These are phyloP conservation scores for Adela reaumurella DNA, from an alignment of 2,888 invertebrate species.

Conservation along the genomic window DNA sequence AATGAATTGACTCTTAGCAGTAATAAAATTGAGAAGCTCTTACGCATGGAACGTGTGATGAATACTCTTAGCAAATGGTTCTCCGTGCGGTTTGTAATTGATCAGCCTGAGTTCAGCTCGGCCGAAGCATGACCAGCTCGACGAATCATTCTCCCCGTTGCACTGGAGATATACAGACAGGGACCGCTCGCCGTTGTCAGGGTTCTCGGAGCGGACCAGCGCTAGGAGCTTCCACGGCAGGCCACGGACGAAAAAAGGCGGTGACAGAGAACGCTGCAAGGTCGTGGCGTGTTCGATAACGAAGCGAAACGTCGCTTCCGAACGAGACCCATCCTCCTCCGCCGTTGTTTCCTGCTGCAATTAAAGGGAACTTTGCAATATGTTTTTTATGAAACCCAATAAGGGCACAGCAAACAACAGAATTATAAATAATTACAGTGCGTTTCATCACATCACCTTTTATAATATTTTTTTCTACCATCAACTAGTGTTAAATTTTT, in stretches of 20 bases:
- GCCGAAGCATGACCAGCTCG: slow-evolving; percentile 97
- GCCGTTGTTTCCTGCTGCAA: slow-evolving; percentile 47
- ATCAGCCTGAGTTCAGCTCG: slow-evolving; percentile 88
- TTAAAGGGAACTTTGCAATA: no score
- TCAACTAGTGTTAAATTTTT: no score
- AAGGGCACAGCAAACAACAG: no score
- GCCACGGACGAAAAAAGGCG: slow-evolving; percentile 88
- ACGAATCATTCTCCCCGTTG: slow-evolving; percentile 93
- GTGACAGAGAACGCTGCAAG: slow-evolving; percentile 69
- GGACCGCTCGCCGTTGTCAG: slow-evolving; percentile 66
- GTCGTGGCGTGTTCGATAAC: slow-evolving; percentile 53
- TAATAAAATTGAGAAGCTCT: no score
- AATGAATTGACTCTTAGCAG: no score
- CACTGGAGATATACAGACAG: slow-evolving; percentile 89
- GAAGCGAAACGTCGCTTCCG: slow-evolving; percentile 90
- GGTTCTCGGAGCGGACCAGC: slow-evolving; percentile 76
- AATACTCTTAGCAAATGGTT: slow-evolving; percentile 79
- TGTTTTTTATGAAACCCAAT: no score
- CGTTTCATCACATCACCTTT: no score
- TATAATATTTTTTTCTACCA: no score
- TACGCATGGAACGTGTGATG: slow-evolving; percentile 93
- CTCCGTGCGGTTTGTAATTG: slow-evolving; percentile 76
- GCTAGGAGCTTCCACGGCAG: slow-evolving; percentile 98
- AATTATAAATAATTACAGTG: no score
- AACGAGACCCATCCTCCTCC: slow-evolving; percentile 78